phyloP scores from a whole-genome alignment of 2,113 vertebrate genomes.

The Polyodon spathula region DNA sequence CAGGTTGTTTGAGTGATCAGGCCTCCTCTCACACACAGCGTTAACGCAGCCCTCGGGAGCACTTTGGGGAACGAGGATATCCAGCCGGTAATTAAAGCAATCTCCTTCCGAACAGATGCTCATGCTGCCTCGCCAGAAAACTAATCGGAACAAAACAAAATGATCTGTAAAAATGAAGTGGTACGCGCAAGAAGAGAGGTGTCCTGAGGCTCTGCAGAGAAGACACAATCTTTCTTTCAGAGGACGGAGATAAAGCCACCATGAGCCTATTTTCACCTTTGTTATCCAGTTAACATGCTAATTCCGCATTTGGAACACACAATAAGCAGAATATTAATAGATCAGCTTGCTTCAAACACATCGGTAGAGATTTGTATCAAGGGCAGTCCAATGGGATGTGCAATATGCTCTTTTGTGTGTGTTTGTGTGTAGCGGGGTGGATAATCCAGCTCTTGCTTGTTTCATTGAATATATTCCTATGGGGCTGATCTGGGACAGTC shows the following conservation, averaged over 20 bases:
- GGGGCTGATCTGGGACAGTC: no score
- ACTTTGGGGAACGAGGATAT: constrained; percentile 12
- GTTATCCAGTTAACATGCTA: no score
- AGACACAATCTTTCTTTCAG: background rate
- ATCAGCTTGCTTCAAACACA: no score
- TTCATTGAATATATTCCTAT: no score
- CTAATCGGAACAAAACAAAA: constrained; percentile 6
- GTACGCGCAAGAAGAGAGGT: background rate
- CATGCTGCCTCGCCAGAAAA: constrained; percentile 12
- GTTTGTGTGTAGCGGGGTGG: no score
- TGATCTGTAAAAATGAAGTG: constrained; percentile 2
- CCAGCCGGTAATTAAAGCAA: constrained; percentile 23
- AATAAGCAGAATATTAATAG: no score
- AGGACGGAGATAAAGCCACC: background rate
- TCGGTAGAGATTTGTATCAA: no score
- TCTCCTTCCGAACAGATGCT: constrained; percentile 24
- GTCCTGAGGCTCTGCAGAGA: constrained; percentile 1
- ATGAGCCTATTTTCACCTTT: background rate
- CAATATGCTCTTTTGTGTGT: no score
- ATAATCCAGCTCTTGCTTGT: no score
- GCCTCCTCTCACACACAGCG: background rate
- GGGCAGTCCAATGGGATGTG: no score
- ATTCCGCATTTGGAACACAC: no score
- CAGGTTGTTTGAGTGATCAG: constrained; percentile 7
- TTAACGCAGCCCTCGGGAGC: constrained; percentile 3